Evolutionary conservation across 1,140 invertebrate species (phyloP), one percentile per base, ranked within the genome.

Genomic region (Atta cephalotes): DNA sequence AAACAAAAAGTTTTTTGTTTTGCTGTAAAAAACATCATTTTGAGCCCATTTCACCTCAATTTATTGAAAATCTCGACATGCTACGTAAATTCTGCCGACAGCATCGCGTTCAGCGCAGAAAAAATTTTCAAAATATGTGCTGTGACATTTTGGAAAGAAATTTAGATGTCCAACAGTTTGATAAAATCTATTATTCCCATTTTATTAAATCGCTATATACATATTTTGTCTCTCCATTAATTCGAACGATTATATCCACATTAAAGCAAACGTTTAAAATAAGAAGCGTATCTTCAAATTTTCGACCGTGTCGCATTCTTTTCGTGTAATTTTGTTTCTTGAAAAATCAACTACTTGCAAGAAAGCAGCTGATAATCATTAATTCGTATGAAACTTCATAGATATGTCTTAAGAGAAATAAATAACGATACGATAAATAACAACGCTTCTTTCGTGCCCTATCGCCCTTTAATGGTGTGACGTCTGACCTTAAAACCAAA

Each of bases 401-500:
- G 25, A 65, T 65, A 14, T 66, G 76, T 49, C 60, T 45, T 25
- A 66, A 31, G 45, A 68, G 39, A 51, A 60, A 31, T 65, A 39
- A 66, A 49, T 79, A n/a, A 65, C 45, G 28, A 63, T 79, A 49
- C 35, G 25, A 31, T 65, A 39, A 66, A 49, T 79, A n/a, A 65
- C 45, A n/a, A 63, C 35, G 1, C 21, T 66, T 7, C 25, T 35
- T 79, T 51, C 45, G n/a, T 79, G 12, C 18, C 25, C 60, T 51
- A 66, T 79, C 60, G 45, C 45, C 62, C 62, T 66, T 66, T 79
- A 79, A 66, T 66, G 28, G 25, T 51, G 28, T 66, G 62, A 79
- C 60, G 60, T 68, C 60, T 79, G 77, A 79, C 60, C 77, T 79
- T 79, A 79, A 79, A 79, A 79, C 12, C 60, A 79, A 79, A 79